Base-by-base conservation (phyloP, 2,888 invertebrate genomes). In the Drosophila anomalata region DNA sequence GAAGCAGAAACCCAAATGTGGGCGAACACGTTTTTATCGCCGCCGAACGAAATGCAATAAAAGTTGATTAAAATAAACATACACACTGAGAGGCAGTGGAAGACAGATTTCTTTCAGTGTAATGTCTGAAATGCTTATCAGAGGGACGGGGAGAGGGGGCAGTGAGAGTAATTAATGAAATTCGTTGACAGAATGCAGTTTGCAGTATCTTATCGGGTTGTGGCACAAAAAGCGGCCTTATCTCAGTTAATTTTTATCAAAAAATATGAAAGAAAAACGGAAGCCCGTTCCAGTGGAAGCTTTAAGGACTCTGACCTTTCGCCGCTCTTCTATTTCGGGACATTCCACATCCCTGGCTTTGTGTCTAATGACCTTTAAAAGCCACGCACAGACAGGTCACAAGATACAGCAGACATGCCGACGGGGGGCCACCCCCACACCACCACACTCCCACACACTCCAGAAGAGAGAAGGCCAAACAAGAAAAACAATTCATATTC, bases 331-430 rank as follows among this genome's bases (percentile, higher is more conserved):
- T 74, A 44, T 67, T 73, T 73, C 67, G 83, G 79, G 67, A 75
- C 83, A 82, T 46, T 42, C 33, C 17, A 29, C 14, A 31, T 54
- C 50, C n/a, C 24, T 26, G 36, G 50, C 39, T 20, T 55, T 56
- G 71, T 89, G 87, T 89, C 77, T 87, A 88, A 87, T 89, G 89
- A 89, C 89, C 89, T 89, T 85, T 88, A 87, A 83, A 84, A 86
- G 82, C 75, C 73, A 88, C 70, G 78, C 78, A 76, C 79, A 87
- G 83, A 83, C 76, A 76, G 73, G 73, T 69, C 81, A 81, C 67
- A 66, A 74, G 75, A 72, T 71, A 70, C 75, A 76, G 73, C 76
- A 61, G 50, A 44, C 55, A 44, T 46, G 51, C 58, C 61, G 86
- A 75, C 81, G 76, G 76, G 58, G 11, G 26, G 31, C 44, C 36